Base-by-base conservation (phyloP, 2,113 vertebrate genomes). In the Sula dactylatra region DNA sequence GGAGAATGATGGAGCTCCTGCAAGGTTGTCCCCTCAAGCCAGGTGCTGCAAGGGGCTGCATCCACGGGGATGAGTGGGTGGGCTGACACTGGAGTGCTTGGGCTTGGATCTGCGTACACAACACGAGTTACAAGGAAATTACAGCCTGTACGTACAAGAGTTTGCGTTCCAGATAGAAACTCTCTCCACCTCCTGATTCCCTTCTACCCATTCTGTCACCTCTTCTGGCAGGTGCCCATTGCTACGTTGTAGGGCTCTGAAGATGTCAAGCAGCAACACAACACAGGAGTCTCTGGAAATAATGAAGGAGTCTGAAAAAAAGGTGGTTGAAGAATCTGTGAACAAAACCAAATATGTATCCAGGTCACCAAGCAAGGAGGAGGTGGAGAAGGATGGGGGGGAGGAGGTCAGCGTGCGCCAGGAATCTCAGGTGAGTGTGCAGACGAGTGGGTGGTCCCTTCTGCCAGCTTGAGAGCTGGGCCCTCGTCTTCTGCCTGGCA, bases 221-320 rank as follows among this genome's bases (percentile, higher is more conserved):
- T 38, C 34, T 66, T 71, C 78, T n/a, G 93, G 62, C 96, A 98
- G 98, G 97, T 97, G 96, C 96, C 97, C 85, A 0, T 96, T 67
- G 71, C 97, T 94, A 17, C 71, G 1, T 31, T 80, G 22, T 32
- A 83, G 90, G 96, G 76, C 98, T 72, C 92, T 96, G 96, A 98
- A 98, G 97, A 99, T 99, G 98, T 99, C 98, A 96, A 98, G 97
- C 97, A 98, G 98, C 97, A 98, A 95, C 97, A 98, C 98, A 10
- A 97, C 97, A 7, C 98, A 98, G 93, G 98, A 98, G 97, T 97
- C 98, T 80, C 95, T 99, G 96, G 98, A 99, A 96, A 98, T 98
- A 98, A 98, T 98, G 98, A 99, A 98, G 98, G 98, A 99, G 95
- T 98, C 98, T 1, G 98, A 99, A 97, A 98, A 98, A 96, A 98